Conservation (phyloP, 2,797 vertebrate genomes). For the Oreochromis grahami region DNA sequence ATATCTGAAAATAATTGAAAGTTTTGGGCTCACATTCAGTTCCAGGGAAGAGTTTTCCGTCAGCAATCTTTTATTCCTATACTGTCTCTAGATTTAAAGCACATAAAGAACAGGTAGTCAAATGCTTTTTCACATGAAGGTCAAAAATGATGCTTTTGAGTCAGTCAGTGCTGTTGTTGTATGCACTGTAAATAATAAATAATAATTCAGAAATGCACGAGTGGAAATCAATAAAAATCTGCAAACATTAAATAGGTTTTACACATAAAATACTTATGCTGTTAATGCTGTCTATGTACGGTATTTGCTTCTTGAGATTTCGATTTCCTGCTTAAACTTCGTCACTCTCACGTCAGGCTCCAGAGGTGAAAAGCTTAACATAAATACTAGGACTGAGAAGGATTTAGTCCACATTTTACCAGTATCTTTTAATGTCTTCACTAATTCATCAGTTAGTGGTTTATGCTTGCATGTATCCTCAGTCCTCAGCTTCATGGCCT, state of each 20-base stretch:
- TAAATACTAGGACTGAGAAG: neutral
- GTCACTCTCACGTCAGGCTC: neutral
- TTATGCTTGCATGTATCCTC: neutral
- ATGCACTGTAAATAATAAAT: neutral
- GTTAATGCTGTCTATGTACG: neutral
- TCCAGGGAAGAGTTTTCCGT: neutral
- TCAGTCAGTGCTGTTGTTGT: neutral
- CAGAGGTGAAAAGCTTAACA: neutral
- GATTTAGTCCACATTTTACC: neutral
- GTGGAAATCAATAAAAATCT: neutral
- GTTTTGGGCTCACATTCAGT: neutral
- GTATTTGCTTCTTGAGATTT: neutral
- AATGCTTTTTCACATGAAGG: neutral
- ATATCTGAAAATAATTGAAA: neutral
- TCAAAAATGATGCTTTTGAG: neutral
- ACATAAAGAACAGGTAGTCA: neutral
- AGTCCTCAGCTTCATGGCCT: neutral
- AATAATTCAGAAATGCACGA: neutral
- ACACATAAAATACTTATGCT: neutral
- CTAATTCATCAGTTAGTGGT: neutral
- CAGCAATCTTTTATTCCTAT: neutral
- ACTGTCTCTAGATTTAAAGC: neutral
- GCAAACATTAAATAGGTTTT: neutral
- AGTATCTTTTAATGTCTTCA: neutral
- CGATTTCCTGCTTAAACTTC: neutral